Evolutionary conservation across 1,140 invertebrate species (phyloP).

Genomic region (Globodera ellingtonae): DNA sequence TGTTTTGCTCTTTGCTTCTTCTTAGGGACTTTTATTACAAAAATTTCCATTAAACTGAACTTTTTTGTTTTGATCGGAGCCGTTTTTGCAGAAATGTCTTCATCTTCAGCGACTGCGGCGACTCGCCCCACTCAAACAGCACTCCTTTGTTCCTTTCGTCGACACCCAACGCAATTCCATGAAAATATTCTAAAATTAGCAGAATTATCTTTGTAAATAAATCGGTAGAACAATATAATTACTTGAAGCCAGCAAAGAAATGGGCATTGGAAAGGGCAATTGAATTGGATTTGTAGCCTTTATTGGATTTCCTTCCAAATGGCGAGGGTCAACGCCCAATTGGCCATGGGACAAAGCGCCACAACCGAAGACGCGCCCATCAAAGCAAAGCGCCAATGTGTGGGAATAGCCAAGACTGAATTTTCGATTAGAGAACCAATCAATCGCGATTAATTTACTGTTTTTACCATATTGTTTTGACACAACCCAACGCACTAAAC

Average conservation of each 20-base stretch:
- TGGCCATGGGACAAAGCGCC: conserved; percentile 38
- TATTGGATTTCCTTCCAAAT: not conserved
- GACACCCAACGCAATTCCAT: conserved; percentile 38
- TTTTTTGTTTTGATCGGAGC: conserved; percentile 31
- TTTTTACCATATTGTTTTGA: not conserved
- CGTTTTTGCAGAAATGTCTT: conserved; percentile 25
- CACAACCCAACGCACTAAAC: conserved; percentile 39
- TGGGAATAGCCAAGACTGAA: conserved; percentile 46
- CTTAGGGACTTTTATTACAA: not conserved
- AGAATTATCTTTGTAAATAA: too few species aligned
- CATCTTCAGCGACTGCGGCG: conserved; percentile 49
- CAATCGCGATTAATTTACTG: not conserved
- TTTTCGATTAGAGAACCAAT: too few species aligned
- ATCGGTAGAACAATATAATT: not conserved
- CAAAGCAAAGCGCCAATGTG: conserved; percentile 39
- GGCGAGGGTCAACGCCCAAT: conserved; percentile 34
- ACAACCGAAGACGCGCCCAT: conserved; percentile 48
- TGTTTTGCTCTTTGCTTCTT: conserved; percentile 21
- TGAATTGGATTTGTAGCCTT: conserved; percentile 29
- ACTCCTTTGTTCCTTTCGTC: not conserved
- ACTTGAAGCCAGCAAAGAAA: conserved; percentile 37
- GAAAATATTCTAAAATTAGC: conserved; percentile 33
- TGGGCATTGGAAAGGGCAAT: conserved; percentile 38
- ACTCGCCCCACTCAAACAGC: conserved; percentile 51
- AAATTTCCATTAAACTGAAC: not conserved